Evolutionary conservation across 2,797 vertebrate genomes (phyloP).

Genomic region (Psittacula echo): DNA sequence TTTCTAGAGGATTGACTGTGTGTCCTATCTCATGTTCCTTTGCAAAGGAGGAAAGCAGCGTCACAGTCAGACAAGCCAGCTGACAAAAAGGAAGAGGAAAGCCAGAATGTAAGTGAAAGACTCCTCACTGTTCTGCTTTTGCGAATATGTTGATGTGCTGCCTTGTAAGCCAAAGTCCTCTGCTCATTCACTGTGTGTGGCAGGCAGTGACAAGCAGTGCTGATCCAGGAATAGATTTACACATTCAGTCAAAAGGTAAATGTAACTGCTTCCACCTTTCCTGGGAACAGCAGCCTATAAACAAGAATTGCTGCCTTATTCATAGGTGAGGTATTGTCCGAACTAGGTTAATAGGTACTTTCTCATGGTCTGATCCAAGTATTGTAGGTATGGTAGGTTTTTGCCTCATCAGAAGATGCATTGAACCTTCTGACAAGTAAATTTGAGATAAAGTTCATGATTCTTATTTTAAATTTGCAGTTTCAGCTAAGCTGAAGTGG

Average conservation of each 20-base stretch:
- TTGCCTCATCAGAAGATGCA: neutral
- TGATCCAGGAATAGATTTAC: neutral
- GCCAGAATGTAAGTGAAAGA: constrained; percentile 88
- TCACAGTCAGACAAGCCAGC: constrained; percentile 93
- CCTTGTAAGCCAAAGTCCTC: neutral
- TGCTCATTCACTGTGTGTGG: neutral
- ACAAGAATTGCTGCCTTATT: neutral
- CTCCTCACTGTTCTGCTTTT: neutral
- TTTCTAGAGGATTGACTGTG: constrained; percentile 27
- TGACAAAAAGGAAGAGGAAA: constrained; percentile 92
- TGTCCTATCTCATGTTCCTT: constrained; percentile 23
- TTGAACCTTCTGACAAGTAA: neutral
- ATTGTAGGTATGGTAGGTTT: neutral
- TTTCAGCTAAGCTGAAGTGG: neutral
- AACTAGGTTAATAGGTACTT: neutral
- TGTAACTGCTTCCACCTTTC: neutral
- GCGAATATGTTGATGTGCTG: neutral
- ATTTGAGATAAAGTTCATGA: neutral
- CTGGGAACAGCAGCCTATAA: neutral
- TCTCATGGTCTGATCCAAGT: neutral
- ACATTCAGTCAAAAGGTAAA: neutral
- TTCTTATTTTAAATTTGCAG: neutral
- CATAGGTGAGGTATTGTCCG: neutral
- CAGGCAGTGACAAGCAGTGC: neutral
- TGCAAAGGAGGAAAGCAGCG: constrained; percentile 94